phyloP scores from a whole-genome alignment of 2,113 vertebrate species.

The Hippotragus niger region DNA sequence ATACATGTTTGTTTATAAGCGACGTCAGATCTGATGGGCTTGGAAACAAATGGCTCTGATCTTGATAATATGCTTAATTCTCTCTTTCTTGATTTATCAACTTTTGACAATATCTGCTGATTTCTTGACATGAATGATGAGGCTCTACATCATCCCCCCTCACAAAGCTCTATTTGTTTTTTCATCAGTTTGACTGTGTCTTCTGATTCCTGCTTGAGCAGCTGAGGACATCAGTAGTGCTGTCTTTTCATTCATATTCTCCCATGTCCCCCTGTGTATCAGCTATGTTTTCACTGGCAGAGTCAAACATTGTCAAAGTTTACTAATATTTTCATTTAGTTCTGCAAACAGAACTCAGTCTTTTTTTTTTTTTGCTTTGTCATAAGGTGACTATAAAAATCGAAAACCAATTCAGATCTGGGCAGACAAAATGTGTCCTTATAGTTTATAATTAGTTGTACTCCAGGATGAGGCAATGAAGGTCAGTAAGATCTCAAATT shows the following conservation, averaged over 20 bases:
- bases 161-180: neutral
- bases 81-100: neutral
- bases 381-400: neutral
- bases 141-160: neutral
- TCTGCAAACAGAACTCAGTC: neutral
- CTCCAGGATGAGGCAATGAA: neutral
- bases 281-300: neutral
- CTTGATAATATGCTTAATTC: neutral
- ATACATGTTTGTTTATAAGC: neutral
- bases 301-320: neutral
- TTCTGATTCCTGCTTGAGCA: neutral
- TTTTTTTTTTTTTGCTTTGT: neutral
- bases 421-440: neutral
- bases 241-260: neutral
- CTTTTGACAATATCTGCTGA: neutral
- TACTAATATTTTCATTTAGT: slow-evolving; percentile 11
- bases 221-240: neutral
- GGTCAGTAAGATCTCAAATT: neutral
- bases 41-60: neutral
- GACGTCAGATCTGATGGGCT: neutral
- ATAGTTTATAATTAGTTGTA: neutral
- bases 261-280: neutral
- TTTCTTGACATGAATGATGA: neutral
- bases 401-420: neutral
- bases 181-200: neutral